These are phyloP conservation scores for Atrichornis clamosus DNA, from an alignment of 2,113 vertebrate genomes.

Conservation along the genomic window DNA sequence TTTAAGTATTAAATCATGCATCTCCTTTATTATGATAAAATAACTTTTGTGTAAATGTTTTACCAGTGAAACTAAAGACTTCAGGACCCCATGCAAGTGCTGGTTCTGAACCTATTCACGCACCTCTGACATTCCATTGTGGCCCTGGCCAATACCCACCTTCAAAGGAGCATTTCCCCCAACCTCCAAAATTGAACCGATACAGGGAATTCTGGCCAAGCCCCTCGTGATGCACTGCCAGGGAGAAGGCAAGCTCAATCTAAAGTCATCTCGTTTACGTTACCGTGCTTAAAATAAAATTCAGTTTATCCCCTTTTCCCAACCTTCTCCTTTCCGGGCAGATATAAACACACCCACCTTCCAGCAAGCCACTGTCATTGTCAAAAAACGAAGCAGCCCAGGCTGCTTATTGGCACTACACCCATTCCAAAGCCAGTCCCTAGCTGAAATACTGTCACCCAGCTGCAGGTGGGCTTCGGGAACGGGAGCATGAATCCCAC, in stretches of 20 bases:
- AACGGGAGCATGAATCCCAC: not conserved
- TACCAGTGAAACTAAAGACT: not conserved
- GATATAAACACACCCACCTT: not conserved
- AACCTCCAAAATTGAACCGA: not conserved
- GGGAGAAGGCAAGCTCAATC: not conserved
- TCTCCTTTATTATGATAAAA: conserved; percentile 51
- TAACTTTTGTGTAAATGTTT: conserved; percentile 25
- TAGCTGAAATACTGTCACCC: not conserved
- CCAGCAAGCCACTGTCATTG: not conserved
- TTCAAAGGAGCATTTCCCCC: not conserved
- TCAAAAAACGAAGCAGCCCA: not conserved
- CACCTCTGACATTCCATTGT: not conserved
- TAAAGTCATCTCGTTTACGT: not conserved
- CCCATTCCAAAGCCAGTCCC: not conserved
- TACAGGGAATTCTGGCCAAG: not conserved
- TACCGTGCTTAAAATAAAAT: not conserved
- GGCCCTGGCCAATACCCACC: not conserved
- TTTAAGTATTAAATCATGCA: conserved; percentile 34
- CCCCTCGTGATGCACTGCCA: not conserved
- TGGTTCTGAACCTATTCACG: not conserved
- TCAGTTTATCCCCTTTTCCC: not conserved
- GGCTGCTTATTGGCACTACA: not conserved
- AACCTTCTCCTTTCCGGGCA: rapidly evolving
- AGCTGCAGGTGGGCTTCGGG: not conserved
- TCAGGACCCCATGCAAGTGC: not conserved